These are phyloP conservation scores for Acanthopagrus latus DNA, from an alignment of 2,797 vertebrate genomes.

Conservation along the genomic window DNA sequence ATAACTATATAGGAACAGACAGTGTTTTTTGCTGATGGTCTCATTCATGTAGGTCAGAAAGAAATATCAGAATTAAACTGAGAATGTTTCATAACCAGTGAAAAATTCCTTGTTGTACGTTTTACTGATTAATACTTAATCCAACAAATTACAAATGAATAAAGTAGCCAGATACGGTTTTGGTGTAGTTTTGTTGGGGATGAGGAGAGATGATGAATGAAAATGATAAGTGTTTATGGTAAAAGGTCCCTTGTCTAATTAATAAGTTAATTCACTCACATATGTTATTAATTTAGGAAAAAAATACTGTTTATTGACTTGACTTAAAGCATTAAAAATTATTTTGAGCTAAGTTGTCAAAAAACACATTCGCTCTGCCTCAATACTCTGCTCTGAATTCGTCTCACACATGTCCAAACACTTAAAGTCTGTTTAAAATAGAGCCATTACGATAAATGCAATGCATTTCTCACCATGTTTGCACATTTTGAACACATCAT, in stretches of 20 bases:
- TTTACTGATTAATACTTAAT: too few relatives aligned
- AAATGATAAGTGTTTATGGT: neutral
- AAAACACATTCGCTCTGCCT: neutral
- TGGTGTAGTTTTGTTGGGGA: neutral
- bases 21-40: too few relatives aligned
- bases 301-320: neutral
- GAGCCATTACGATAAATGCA: neutral
- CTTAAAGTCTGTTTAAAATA: conserved; percentile 24
- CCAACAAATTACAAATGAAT: neutral
- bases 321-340: neutral
- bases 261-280: neutral
- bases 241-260: neutral
- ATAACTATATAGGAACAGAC: too few relatives aligned
- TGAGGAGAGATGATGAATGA: neutral
- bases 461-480: conserved; percentile 20
- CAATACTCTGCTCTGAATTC: neutral
- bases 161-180: neutral
- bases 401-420: neutral
- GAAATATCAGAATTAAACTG: too few relatives aligned
- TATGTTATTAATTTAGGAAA: neutral
- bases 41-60: too few relatives aligned
- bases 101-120: too few relatives aligned
- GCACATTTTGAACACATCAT: conserved; percentile 1
- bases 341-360: neutral
- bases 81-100: too few relatives aligned